phyloP scores from a whole-genome alignment of 2,797 vertebrate genomes.

The Spinibarbus caldwelli region DNA sequence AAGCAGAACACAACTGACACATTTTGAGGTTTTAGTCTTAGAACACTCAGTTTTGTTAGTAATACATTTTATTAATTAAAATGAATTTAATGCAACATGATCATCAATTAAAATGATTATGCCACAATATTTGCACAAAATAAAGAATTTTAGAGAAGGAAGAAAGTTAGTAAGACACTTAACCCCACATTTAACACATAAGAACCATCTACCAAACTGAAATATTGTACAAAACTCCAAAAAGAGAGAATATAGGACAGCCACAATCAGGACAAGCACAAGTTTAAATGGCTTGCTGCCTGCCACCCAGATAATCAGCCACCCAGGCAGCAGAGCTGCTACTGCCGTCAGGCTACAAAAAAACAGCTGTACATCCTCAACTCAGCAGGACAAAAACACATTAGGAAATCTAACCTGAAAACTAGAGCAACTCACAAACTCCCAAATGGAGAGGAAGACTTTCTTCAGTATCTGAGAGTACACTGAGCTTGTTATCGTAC shows the following conservation, averaged over 20 bases:
- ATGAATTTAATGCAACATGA: neutral
- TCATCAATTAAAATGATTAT: neutral
- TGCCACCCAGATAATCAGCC: slow-evolving; percentile 17
- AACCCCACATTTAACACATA: neutral
- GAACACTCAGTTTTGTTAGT: neutral
- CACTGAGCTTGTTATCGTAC: neutral
- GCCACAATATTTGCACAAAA: neutral
- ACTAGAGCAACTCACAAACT: neutral
- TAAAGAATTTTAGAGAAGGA: neutral
- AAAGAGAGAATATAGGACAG: slow-evolving; percentile 41
- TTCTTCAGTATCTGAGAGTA: slow-evolving; percentile 2
- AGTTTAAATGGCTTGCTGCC: slow-evolving; percentile 2
- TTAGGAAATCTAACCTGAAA: neutral
- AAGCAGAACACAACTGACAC: neutral
- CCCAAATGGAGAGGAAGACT: slow-evolving; percentile 2
- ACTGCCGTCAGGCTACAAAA: neutral
- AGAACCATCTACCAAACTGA: neutral
- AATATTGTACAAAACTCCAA: neutral
- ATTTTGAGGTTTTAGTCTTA: neutral
- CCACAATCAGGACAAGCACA: slow-evolving; percentile 40
- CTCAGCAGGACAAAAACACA: neutral
- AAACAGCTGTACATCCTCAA: neutral
- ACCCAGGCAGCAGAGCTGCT: neutral
- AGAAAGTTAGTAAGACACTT: neutral
- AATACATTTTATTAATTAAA: neutral